A percentile compares a stretch with the other conserved stretches of the same genome.
Evolutionary conservation across 2,797 vertebrate species (phyloP).

Genomic region (Microctenopoma steveboyesi): DNA sequence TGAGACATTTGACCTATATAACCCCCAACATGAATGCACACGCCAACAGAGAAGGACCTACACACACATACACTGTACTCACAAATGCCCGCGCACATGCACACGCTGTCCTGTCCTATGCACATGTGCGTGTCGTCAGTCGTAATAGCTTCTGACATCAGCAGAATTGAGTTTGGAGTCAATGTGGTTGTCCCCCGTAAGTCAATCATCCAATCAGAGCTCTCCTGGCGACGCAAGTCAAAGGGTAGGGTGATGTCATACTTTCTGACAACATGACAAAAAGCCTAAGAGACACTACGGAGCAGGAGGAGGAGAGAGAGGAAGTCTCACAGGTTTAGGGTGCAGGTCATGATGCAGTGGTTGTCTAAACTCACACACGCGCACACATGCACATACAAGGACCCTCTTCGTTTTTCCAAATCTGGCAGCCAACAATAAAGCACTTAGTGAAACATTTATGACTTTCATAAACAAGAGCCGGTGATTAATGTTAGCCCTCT

Average conservation of each 20-base stretch:
- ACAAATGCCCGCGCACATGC: constrained; percentile 24
- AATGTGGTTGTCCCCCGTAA: constrained; percentile 78
- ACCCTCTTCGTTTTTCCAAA: constrained; percentile 71
- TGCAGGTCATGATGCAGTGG: constrained; percentile 46
- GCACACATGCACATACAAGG: constrained; percentile 40
- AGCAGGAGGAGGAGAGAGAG: constrained; percentile 11
- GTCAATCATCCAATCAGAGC: constrained; percentile 83
- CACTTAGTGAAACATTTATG: constrained; percentile 87
- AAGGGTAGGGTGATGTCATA: constrained; percentile 83
- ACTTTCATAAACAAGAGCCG: constrained; percentile 88
- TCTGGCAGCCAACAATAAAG: constrained; percentile 82
- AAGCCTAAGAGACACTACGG: constrained; percentile 36
- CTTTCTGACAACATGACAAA: constrained; percentile 80
- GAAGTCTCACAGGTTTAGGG: constrained; percentile 52
- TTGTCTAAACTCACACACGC: constrained; percentile 36
- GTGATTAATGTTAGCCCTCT: constrained; percentile 88
- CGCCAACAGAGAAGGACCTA: constrained; percentile 34
- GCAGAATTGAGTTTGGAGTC: constrained; percentile 83
- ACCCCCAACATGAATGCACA: constrained; percentile 66
- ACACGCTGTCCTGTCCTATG: constrained; percentile 38
- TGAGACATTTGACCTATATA: constrained; percentile 77
- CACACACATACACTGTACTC: constrained; percentile 34
- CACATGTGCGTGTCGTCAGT: constrained; percentile 67
- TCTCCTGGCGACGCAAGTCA: constrained; percentile 74
- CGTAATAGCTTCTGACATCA: constrained; percentile 80